Conservation (phyloP, 2,797 vertebrate genomes). For the Chrysocyon brachyurus region DNA sequence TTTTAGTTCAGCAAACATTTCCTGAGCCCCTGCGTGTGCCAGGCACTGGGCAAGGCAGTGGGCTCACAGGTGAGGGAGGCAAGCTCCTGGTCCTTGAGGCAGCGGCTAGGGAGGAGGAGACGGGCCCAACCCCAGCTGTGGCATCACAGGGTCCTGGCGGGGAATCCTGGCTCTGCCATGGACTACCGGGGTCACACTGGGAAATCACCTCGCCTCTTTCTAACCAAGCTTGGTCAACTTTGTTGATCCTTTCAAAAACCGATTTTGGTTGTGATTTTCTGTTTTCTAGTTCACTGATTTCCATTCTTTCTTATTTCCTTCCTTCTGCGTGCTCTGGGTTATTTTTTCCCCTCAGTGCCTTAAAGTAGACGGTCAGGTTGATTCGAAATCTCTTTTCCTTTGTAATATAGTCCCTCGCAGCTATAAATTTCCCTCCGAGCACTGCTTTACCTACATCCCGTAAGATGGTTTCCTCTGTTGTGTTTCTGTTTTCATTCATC, state of each 20-base stretch:
- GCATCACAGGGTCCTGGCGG: not conserved
- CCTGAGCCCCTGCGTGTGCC: conserved; percentile 53
- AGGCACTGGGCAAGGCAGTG: conserved; percentile 32
- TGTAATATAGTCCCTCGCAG: not conserved
- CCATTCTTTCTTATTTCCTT: conserved; percentile 41
- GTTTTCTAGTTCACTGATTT: conserved; percentile 26
- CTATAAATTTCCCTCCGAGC: conserved; percentile 38
- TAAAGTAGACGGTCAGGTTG: not conserved
- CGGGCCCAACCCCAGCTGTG: not conserved
- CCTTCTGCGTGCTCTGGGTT: not conserved
- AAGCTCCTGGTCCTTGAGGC: not conserved
- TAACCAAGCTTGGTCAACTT: conserved; percentile 3
- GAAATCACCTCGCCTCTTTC: not conserved
- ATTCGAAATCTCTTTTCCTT: not conserved
- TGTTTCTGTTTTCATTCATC: not conserved
- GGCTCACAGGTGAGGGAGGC: not conserved
- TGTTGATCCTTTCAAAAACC: not conserved
- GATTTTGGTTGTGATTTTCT: conserved; percentile 12
- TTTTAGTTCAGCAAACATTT: conserved; percentile 73
- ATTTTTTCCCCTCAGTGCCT: not conserved
- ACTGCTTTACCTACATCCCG: not conserved
- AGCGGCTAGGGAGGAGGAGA: not conserved
- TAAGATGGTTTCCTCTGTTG: not conserved
- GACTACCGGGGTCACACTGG: not conserved
- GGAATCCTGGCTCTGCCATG: not conserved